phyloP scores from a whole-genome alignment of 2,113 vertebrate species.

The Forbesichthys agassizii region DNA sequence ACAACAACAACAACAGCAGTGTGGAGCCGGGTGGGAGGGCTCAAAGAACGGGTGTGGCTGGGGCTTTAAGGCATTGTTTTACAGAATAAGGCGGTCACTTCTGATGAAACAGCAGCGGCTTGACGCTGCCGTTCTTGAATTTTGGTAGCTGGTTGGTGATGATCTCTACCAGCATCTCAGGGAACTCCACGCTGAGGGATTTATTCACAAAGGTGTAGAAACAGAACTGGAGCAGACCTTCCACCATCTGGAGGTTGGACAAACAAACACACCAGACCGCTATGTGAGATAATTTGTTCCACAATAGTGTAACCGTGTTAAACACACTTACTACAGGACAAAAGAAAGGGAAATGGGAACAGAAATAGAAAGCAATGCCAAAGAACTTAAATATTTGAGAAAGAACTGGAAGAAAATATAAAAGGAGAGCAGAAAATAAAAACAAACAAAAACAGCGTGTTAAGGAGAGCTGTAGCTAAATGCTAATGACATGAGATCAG shows the following conservation, averaged over 20 bases:
- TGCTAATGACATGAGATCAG: slow-evolving; percentile 3
- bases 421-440: too few species aligned
- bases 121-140: slow-evolving; percentile 94
- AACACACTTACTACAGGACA: not conserved
- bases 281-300: too few species aligned
- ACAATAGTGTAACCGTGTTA: too few species aligned
- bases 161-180: slow-evolving; percentile 98
- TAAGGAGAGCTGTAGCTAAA: not conserved
- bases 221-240: slow-evolving; percentile 92
- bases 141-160: slow-evolving; percentile 99
- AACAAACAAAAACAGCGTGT: too few species aligned
- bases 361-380: not conserved
- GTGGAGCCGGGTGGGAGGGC: not conserved
- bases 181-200: slow-evolving; percentile 94
- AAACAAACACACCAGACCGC: not conserved
- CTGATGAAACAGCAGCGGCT: slow-evolving; percentile 97
- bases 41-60: slow-evolving; percentile 39
- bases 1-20: not conserved
- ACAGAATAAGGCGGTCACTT: slow-evolving; percentile 93
- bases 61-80: slow-evolving; percentile 90
- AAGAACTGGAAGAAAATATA: not conserved
- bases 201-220: slow-evolving; percentile 99
- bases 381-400: not conserved
- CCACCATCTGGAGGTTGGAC: slow-evolving; percentile 85
- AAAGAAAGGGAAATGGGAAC: not conserved